These are phyloP conservation scores for Microcebus ravelobensis DNA, from an alignment of 2,113 vertebrate species.

Conservation along the genomic window DNA sequence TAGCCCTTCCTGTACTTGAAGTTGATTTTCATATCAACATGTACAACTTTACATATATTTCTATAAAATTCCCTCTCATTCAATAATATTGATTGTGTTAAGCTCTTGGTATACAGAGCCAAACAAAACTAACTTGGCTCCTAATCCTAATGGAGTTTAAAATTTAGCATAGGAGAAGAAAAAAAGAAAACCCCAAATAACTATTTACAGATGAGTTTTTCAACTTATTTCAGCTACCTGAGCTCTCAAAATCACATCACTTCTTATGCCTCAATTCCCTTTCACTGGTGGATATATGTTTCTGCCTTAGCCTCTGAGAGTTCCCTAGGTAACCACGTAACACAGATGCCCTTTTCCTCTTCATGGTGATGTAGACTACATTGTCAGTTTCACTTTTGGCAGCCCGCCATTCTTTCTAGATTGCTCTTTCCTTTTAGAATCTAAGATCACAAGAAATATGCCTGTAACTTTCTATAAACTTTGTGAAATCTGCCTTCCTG, in stretches of 20 bases:
- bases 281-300: background rate
- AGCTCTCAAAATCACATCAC: background rate
- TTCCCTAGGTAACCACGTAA: background rate
- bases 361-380: background rate
- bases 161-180: background rate
- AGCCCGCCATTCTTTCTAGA: slow-evolving; percentile 35
- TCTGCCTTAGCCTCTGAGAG: background rate
- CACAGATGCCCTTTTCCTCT: background rate
- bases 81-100: background rate
- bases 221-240: slow-evolving; percentile 13
- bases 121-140: slow-evolving; percentile 23
- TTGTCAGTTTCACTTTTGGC: background rate
- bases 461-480: background rate
- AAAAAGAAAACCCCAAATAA: background rate
- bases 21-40: slow-evolving; percentile 12
- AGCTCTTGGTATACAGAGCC: background rate
- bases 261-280: background rate
- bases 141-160: background rate
- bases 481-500: slow-evolving; percentile 54
- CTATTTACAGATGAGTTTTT: background rate
- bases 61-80: slow-evolving; percentile 31
- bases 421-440: slow-evolving; percentile 9
- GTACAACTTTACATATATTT: slow-evolving; percentile 13
- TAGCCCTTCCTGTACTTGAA: background rate
- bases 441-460: background rate